phyloP scores from a whole-genome alignment of 2,113 vertebrate species.

The Merops nubicus region DNA sequence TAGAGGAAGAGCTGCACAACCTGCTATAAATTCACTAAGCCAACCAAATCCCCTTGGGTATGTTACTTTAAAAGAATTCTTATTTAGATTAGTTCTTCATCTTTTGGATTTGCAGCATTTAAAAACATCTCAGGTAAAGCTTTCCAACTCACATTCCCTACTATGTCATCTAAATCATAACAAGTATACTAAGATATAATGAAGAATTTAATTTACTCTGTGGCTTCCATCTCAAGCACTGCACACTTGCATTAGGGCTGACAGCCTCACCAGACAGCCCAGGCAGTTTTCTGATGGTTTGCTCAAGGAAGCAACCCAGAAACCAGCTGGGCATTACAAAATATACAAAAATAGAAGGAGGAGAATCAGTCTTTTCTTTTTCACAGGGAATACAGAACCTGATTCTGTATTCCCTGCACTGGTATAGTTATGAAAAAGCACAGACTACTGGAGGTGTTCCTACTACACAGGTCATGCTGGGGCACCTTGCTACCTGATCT shows the following conservation, averaged over 20 bases:
- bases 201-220: not conserved
- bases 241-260: not conserved
- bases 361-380: not conserved
- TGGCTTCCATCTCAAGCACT: not conserved
- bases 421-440: not conserved
- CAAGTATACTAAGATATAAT: not conserved
- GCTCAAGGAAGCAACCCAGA: not conserved
- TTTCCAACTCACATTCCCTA: not conserved
- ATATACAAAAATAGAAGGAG: not conserved
- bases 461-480: not conserved
- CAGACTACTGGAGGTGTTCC: not conserved
- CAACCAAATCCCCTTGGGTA: not conserved
- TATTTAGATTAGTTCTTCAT: not conserved
- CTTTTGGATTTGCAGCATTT: not conserved
- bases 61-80: not conserved
- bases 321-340: not conserved
- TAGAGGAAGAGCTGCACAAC: not conserved
- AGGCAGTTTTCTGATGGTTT: not conserved
- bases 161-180: not conserved
- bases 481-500: not conserved
- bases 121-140: not conserved
- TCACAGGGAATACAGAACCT: not conserved
- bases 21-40: not conserved
- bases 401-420: not conserved
- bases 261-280: not conserved